phyloP scores from a whole-genome alignment of 2,888 invertebrate genomes.

The Netelia virgata region DNA sequence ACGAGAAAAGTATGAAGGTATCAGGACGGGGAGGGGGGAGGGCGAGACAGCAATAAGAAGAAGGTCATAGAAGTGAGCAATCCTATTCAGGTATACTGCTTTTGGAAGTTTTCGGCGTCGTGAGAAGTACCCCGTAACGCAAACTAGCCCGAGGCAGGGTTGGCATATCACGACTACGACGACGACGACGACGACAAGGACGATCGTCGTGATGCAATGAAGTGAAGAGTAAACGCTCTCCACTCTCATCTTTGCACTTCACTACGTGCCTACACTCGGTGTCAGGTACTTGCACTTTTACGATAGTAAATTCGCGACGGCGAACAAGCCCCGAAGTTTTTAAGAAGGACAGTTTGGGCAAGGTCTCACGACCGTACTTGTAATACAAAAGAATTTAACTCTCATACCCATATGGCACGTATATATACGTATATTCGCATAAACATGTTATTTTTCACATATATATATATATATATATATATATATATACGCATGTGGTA shows the following conservation, averaged over 20 bases:
- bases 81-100: conserved; percentile 14
- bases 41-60: neutral
- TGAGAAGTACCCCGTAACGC: conserved; percentile 53
- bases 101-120: conserved; percentile 44
- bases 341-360: conserved; percentile 26
- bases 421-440: too few species aligned
- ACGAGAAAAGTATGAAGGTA: conserved; percentile 34
- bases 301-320: conserved; percentile 42
- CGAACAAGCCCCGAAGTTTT: conserved; percentile 53
- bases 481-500: too few species aligned
- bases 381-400: conserved; percentile 15
- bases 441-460: too few species aligned
- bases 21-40: neutral
- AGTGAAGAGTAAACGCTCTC: conserved; percentile 51
- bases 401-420: neutral
- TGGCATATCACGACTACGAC: conserved; percentile 37
- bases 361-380: neutral
- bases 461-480: neutral
- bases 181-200: conserved; percentile 33
- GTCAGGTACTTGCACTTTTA: conserved; percentile 33
- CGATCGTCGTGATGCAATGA: conserved; percentile 48
- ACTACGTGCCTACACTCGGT: conserved; percentile 17
- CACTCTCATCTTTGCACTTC: conserved; percentile 50
- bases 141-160: conserved; percentile 49
- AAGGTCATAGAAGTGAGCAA: conserved; percentile 46